Conservation (phyloP, 2,888 invertebrate genomes). For the Sthenelais limicola region DNA sequence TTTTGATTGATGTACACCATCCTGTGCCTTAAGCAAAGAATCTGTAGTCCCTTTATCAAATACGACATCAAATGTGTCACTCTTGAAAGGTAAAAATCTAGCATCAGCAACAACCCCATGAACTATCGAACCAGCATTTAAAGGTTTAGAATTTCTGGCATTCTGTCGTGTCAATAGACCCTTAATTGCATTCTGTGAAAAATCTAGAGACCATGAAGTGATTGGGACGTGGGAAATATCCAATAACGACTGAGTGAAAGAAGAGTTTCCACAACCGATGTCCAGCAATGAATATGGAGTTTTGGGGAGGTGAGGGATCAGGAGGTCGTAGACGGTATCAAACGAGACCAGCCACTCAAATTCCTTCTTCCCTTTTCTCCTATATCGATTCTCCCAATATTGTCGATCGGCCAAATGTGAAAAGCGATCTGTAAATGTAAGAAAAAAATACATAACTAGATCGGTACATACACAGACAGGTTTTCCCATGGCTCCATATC, state of each 20-base stretch:
- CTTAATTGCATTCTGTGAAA: background rate
- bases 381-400: conserved; percentile 30
- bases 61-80: conserved; percentile 16
- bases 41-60: conserved; percentile 37
- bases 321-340: background rate
- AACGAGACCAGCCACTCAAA: conserved; percentile 22
- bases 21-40: background rate
- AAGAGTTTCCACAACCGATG: conserved; percentile 16
- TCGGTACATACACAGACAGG: too few species aligned
- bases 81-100: conserved; percentile 1
- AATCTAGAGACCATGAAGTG: conserved; percentile 16
- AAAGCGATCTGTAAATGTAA: conserved; percentile 8
- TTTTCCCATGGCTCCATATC: too few species aligned
- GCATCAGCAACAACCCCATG: conserved; percentile 17
- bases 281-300: background rate
- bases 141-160: background rate
- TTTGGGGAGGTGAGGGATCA: background rate
- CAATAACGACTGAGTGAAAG: background rate
- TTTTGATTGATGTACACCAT: background rate
- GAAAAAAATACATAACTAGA: too few species aligned
- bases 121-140: background rate
- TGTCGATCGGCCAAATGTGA: conserved; percentile 6
- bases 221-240: background rate
- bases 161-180: background rate
- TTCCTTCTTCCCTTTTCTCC: background rate